These are phyloP conservation scores for Ormyrus thymus DNA, from an alignment of 2,888 invertebrate species.

Conservation along the genomic window DNA sequence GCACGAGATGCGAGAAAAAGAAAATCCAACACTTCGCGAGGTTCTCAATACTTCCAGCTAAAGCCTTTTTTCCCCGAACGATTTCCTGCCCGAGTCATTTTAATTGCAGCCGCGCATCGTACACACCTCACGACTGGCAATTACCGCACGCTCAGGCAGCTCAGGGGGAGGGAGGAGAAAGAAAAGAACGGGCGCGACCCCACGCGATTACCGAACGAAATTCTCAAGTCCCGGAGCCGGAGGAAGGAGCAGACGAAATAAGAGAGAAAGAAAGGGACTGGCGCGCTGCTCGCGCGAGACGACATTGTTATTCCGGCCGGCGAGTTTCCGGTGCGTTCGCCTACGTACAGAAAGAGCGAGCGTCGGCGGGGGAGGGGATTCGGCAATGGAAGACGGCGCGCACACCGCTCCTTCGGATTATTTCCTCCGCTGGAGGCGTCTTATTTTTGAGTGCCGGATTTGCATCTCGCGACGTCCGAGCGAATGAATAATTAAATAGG, in stretches of 20 bases:
- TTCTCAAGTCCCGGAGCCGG: slow-evolving; percentile 10
- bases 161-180: background rate
- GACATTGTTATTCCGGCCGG: slow-evolving; percentile 51
- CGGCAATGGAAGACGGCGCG: slow-evolving; percentile 17
- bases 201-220: slow-evolving; percentile 35
- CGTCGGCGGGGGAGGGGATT: background rate
- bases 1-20: too few species aligned
- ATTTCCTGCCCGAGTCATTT: slow-evolving; percentile 14
- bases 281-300: slow-evolving; percentile 1
- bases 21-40: too few species aligned
- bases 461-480: background rate
- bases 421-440: background rate
- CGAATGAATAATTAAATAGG: slow-evolving; percentile 36
- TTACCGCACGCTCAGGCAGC: background rate
- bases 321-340: slow-evolving; percentile 45
- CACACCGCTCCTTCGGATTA: slow-evolving; percentile 33
- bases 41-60: too few species aligned
- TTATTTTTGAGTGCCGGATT: slow-evolving; percentile 3
- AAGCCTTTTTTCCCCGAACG: background rate
- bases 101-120: slow-evolving; percentile 8
- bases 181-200: background rate
- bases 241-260: background rate
- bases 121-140: slow-evolving; percentile 32
- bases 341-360: slow-evolving; percentile 2
- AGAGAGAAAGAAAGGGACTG: slow-evolving; percentile 3